Evolutionary conservation across 2,888 invertebrate genomes (phyloP), one percentile per base, ranked within the genome.

Genomic region (Leptinotarsa rubiginosa): DNA sequence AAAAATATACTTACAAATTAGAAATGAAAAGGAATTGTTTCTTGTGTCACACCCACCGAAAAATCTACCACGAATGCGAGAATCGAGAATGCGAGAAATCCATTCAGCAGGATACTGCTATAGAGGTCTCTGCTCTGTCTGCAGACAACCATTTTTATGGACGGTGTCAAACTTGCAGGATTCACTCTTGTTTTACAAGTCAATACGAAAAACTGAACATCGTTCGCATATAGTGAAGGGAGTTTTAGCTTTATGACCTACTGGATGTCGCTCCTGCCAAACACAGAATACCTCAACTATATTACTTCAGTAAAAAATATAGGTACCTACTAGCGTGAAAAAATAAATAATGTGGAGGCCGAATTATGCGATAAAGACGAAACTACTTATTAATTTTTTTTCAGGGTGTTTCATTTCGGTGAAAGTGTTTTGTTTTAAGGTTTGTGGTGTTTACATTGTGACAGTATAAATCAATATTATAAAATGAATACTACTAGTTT

Each of bases 71-170:
- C 73, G 70, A 73, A 70, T 69, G 74, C 69, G 62, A 75, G 73
- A 91, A 91, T 92, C 66, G 62, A 73, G 93, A 93, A 83, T 93
- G 90, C 81, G 91, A 92, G 68, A 68, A 68, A 54, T 54, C 68
- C 68, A 68, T 22, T 41, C 62, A 41, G 31, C 31, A 18, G 67
- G 18, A 31, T n/a, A 65, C 18, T 50, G 12, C 50, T 31, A 31
- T 68, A 54, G 68, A 54, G 52, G 68, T 54, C 52, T 25, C 62
- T 41, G 31, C 25, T 25, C 31, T 41, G 31, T 16, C 12, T 18
- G 31, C 41, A 18, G 3, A 41, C 10, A n/a, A n/a, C 16, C 41
- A 41, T 15, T 31, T 22, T 10, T 10, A 1, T 31, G 62, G 62
- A 62, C n/a, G 62, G 41, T 31, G 62, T 62, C 31, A 31, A n/a